Conservation (phyloP, 1,140 invertebrate species). For the Halyomorpha halys region DNA sequence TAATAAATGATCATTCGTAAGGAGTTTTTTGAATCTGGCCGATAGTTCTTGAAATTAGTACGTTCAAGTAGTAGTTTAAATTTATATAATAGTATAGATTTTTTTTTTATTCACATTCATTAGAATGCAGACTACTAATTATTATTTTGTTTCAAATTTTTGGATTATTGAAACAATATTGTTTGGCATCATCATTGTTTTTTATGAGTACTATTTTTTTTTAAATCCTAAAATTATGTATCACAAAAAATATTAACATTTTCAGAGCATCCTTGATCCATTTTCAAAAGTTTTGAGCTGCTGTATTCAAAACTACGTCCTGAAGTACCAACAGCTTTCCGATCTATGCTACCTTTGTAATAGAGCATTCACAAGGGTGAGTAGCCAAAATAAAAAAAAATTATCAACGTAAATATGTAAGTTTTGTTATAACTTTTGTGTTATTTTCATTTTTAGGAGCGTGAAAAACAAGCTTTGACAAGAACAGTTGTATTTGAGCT, state of each 20-base stretch:
- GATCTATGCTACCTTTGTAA: slow-evolving; percentile 86
- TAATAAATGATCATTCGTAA: too few species aligned
- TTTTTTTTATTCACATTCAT: too few species aligned
- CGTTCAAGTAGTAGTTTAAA: too few species aligned
- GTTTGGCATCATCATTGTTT: too few species aligned
- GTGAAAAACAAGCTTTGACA: slow-evolving; percentile 86
- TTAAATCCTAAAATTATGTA: too few species aligned
- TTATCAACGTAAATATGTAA: background rate
- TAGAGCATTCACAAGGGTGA: slow-evolving; percentile 66
- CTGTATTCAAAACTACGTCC: slow-evolving; percentile 74
- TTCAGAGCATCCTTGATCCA: slow-evolving; percentile 76
- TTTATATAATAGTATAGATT: too few species aligned
- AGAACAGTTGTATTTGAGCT: slow-evolving; percentile 86
- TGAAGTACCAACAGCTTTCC: slow-evolving; percentile 73
- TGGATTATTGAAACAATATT: too few species aligned
- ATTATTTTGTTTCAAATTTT: too few species aligned
- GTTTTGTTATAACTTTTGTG: background rate
- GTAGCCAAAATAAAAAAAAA: slow-evolving; percentile 5
- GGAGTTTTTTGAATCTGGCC: too few species aligned
- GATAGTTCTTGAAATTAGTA: too few species aligned
- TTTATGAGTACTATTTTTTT: too few species aligned
- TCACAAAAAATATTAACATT: slow-evolving; percentile 23
- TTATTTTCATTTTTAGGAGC: slow-evolving; percentile 48
- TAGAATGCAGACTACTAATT: too few species aligned
- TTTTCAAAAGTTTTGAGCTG: slow-evolving; percentile 90